Conservation (phyloP, 1,140 invertebrate genomes). For the Lineus longissimus region DNA sequence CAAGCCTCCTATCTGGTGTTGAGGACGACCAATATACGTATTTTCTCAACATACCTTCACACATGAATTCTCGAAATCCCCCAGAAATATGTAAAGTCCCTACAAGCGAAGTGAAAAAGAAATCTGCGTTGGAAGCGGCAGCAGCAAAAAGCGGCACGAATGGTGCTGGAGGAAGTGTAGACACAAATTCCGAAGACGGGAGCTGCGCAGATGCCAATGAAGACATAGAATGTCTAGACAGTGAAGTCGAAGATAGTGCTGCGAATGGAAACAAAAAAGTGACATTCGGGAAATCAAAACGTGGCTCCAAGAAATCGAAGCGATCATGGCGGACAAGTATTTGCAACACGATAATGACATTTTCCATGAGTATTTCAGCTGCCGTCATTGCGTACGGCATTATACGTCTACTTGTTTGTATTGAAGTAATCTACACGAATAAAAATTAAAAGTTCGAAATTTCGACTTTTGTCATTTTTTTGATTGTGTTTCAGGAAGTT, state of each 20-base stretch:
- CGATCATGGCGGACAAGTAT: background rate
- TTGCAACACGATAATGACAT: background rate
- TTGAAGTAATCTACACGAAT: no score
- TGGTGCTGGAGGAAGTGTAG: no score
- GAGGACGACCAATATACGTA: background rate
- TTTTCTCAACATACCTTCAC: background rate
- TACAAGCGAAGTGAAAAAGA: background rate
- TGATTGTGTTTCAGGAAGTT: no score
- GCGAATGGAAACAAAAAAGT: background rate
- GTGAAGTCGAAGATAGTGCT: background rate
- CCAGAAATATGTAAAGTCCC: conserved; percentile 1
- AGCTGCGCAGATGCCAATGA: background rate
- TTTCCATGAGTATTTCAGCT: background rate
- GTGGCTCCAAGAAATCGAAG: background rate
- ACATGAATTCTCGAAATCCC: background rate
- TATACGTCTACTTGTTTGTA: no score
- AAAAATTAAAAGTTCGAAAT: no score
- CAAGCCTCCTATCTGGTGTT: background rate
- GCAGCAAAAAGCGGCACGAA: no score
- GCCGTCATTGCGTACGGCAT: background rate
- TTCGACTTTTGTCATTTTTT: no score
- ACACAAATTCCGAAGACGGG: background rate
- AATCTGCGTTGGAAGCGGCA: background rate
- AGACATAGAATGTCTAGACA: background rate
- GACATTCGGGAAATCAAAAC: background rate